phyloP scores from a whole-genome alignment of 2,797 vertebrate genomes.

The Numenius phaeopus region DNA sequence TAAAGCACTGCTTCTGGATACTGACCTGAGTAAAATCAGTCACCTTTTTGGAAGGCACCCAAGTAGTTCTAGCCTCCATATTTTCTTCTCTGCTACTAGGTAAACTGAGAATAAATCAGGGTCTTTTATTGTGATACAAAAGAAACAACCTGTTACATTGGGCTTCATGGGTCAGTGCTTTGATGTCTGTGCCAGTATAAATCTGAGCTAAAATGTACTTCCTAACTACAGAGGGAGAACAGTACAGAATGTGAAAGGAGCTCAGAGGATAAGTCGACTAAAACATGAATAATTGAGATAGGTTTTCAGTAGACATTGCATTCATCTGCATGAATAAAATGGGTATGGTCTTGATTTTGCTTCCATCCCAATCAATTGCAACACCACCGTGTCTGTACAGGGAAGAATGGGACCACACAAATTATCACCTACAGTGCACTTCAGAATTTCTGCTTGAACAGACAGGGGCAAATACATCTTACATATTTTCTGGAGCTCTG shows the following conservation, averaged over 20 bases:
- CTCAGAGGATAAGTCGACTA: background rate
- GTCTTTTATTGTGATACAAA: background rate
- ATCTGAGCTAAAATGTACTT: conserved; percentile 23
- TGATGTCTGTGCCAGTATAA: background rate
- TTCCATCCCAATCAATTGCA: background rate
- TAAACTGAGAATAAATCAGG: conserved; percentile 53
- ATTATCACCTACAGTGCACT: background rate
- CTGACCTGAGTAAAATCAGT: conserved; percentile 14
- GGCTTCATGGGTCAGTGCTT: conserved; percentile 22
- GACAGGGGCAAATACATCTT: background rate
- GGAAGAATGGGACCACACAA: background rate
- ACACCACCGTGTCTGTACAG: background rate
- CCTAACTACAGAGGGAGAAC: background rate
- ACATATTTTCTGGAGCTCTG: background rate
- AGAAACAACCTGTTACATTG: conserved; percentile 8
- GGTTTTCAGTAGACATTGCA: background rate
- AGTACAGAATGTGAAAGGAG: background rate
- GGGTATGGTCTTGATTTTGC: background rate
- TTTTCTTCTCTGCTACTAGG: conserved; percentile 2
- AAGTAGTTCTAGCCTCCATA: background rate
- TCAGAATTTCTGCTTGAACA: background rate
- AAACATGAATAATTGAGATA: background rate
- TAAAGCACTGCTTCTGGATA: conserved; percentile 13
- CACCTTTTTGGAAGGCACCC: conserved; percentile 21
- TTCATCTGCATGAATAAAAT: background rate